phyloP scores from a whole-genome alignment of 1,140 invertebrate genomes.

The Diorhabda sublineata region DNA sequence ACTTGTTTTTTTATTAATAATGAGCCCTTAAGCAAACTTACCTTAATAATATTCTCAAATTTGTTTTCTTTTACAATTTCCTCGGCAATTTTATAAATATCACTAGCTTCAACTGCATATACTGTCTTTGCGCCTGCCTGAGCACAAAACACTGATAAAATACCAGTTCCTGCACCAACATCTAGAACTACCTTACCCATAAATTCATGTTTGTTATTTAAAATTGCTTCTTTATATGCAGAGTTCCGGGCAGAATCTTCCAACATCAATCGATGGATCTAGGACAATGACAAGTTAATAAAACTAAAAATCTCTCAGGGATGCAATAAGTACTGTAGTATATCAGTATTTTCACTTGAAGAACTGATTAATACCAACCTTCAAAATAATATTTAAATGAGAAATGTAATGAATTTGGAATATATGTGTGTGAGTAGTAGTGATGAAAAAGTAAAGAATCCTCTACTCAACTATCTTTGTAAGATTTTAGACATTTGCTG shows the following conservation, averaged over 20 bases:
- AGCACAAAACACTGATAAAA: slow-evolving; percentile 94
- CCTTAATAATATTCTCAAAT: slow-evolving; percentile 54
- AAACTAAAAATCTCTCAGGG: neutral
- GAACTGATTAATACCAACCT: neutral
- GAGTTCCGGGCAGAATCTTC: slow-evolving; percentile 75
- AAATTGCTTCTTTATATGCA: slow-evolving; percentile 79
- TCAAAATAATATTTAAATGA: neutral
- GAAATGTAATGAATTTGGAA: neutral
- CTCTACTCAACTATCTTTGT: too few species aligned
- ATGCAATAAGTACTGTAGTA: too few species aligned
- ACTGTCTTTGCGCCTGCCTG: slow-evolving; percentile 90
- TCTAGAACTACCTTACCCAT: slow-evolving; percentile 83
- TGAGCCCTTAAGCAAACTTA: slow-evolving; percentile 33
- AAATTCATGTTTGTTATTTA: slow-evolving; percentile 63
- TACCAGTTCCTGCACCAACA: slow-evolving; percentile 95
- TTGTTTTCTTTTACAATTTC: slow-evolving; percentile 76
- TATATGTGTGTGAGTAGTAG: neutral
- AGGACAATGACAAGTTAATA: neutral
- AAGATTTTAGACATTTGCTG: too few species aligned
- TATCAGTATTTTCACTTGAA: too few species aligned
- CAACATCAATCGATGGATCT: slow-evolving; percentile 77
- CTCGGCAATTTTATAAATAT: slow-evolving; percentile 81
- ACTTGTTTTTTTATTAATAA: too few species aligned
- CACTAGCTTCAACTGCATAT: slow-evolving; percentile 89
- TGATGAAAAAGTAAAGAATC: neutral